These are phyloP conservation scores for Phoebastria nigripes DNA, from an alignment of 2,797 vertebrate species.

Conservation along the genomic window DNA sequence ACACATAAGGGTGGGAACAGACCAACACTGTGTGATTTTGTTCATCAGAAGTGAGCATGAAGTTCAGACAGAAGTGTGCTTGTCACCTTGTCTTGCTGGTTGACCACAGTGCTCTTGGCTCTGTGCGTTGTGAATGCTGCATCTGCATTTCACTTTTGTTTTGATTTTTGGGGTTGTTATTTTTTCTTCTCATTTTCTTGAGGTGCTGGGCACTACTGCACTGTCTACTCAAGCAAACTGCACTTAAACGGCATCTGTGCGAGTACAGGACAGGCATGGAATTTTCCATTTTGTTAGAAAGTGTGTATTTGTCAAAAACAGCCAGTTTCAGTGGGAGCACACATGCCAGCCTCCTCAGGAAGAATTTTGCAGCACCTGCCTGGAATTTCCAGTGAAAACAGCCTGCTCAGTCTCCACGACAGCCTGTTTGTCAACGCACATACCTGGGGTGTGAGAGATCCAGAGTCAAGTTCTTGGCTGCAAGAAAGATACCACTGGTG, in stretches of 20 bases:
- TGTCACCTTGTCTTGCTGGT: background rate
- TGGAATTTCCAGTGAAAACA: constrained; percentile 41
- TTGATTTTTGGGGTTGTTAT: background rate
- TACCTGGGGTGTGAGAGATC: background rate
- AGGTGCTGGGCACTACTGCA: background rate
- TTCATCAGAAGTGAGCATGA: background rate
- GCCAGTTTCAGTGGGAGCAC: background rate
- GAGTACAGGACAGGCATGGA: background rate
- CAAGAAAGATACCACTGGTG: background rate
- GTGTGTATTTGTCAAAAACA: background rate
- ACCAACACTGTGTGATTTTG: background rate
- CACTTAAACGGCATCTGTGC: background rate
- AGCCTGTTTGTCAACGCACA: background rate
- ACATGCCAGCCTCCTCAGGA: background rate
- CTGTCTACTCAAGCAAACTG: background rate
- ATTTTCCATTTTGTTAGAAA: constrained; percentile 49
- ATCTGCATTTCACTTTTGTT: background rate
- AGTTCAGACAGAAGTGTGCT: background rate
- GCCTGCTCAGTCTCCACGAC: background rate
- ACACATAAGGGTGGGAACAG: background rate
- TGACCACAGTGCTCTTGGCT: background rate
- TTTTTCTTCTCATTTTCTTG: background rate
- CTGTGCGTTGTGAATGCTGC: background rate
- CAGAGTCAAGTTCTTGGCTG: background rate
- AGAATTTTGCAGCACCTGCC: background rate